Conservation (phyloP, 2,888 invertebrate species). For the Selenia dentaria region DNA sequence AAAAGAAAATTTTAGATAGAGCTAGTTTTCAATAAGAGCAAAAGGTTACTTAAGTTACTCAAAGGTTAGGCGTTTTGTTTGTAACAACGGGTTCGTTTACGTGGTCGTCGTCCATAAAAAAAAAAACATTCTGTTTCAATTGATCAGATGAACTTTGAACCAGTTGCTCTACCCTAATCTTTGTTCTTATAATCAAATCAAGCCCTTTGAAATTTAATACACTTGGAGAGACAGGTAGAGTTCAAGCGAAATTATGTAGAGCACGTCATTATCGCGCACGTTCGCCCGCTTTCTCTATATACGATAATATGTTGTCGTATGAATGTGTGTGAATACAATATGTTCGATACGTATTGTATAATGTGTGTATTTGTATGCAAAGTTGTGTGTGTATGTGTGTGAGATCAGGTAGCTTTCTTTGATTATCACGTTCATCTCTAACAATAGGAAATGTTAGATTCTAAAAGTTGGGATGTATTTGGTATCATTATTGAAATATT, state of each 20-base stretch:
- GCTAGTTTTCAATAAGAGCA: too few relatives aligned
- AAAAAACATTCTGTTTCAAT: too few relatives aligned
- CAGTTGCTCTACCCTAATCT: constrained; percentile 5
- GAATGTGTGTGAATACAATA: background rate
- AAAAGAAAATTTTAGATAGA: too few relatives aligned
- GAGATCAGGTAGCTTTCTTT: background rate
- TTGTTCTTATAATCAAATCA: constrained; percentile 10
- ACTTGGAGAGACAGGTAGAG: constrained; percentile 7
- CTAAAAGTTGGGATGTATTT: too few relatives aligned
- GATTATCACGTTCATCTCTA: too few relatives aligned
- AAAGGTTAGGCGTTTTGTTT: too few relatives aligned
- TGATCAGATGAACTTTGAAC: background rate
- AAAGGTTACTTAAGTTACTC: too few relatives aligned
- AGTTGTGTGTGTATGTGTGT: background rate
- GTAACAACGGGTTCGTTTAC: too few relatives aligned
- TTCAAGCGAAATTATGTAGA: constrained; percentile 12
- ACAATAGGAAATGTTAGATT: too few relatives aligned
- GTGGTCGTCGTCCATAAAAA: too few relatives aligned
- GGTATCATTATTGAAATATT: too few relatives aligned
- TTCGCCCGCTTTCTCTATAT: constrained; percentile 6
- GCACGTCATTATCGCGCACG: constrained; percentile 9
- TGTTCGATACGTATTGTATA: background rate
- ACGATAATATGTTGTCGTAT: background rate
- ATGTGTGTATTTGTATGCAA: background rate
- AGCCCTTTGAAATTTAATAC: constrained; percentile 16